Conservation (phyloP, 1,140 invertebrate species). For the Drosophila miranda region DNA sequence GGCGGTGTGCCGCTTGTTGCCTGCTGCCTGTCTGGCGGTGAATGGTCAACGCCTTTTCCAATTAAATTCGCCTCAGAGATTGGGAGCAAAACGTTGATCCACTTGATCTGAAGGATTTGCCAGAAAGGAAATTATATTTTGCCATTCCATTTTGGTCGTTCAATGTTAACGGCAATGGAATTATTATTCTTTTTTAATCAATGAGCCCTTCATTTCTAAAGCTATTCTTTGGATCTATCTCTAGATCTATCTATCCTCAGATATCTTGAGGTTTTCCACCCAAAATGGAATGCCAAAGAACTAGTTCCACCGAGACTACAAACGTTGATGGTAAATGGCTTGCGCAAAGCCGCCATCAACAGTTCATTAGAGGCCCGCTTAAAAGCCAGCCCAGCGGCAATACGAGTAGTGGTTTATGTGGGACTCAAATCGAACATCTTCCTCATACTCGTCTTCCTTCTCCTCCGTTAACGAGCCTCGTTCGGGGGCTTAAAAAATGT, state of each 20-base stretch:
- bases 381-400: neutral
- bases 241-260: neutral
- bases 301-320: neutral
- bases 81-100: constrained; percentile 38
- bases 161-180: too few relatives aligned
- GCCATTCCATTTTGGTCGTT: constrained; percentile 1
- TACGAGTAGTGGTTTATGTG: neutral
- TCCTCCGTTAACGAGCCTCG: constrained; percentile 23
- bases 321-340: neutral
- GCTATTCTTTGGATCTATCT: too few relatives aligned
- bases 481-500: constrained; percentile 7
- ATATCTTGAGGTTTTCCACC: too few relatives aligned
- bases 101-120: constrained; percentile 19
- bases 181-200: too few relatives aligned
- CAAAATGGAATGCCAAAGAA: too few relatives aligned
- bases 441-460: neutral
- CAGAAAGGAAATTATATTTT: constrained; percentile 23
- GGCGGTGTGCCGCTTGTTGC: too few relatives aligned
- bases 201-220: too few relatives aligned
- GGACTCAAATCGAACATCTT: constrained; percentile 4
- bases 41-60: constrained; percentile 54
- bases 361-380: constrained; percentile 20
- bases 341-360: constrained; percentile 29
- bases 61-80: constrained; percentile 49
- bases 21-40: constrained; percentile 14